Base-by-base conservation (phyloP, 2,797 vertebrate genomes). In the Falco columbarius region DNA sequence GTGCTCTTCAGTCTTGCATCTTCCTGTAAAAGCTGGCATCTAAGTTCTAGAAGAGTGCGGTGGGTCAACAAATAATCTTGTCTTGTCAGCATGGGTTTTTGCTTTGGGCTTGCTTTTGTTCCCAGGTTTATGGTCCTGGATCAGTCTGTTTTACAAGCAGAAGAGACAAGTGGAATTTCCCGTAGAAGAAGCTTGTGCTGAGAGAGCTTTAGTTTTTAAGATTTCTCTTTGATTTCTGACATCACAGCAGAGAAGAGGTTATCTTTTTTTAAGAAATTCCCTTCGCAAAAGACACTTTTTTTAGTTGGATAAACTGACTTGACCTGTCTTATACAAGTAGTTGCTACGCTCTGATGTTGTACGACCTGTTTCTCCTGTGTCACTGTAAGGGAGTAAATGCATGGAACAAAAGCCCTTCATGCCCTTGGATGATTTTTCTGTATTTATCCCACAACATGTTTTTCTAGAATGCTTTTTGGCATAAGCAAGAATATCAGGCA, bases 1-100 rank as follows among this genome's bases (percentile, higher is more conserved):
- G 99, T 94, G 40, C 9, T 74, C 59, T 65, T 92, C 36, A 44
- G 5, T 87, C 23, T 34, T 75, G 12, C 20, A 40, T 63, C 29
- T 88, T 55, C 29, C 44, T 59, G 18, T 76, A 58, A 89, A 90
- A 95, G 32, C 29, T 80, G 56, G 12, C 30, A 47, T 87, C 68
- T 46, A 18, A n/a, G 52, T 59, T 71, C 27, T 85, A 59, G 18
- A 81, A 55, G 26, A 95, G 65, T 46, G 16, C 3, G 3, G 16
- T 85, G 38, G 32, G 44, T 85, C 49, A 70, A 42, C 40, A 85
- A 42, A 76, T 68, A 49, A 55, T 40, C 7, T 27, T 62, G 29
- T 66, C 58, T 80, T 73, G 12, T 62, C 70, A 65, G 9, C 5
- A 54, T n/a, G 36, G 30, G 61, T 86, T 77, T 77, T 36, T 59